A percentile compares a stretch with the other conserved stretches of the same genome.
Evolutionary conservation across 2,113 vertebrate genomes (phyloP).

Genomic region (Talpa occidentalis): DNA sequence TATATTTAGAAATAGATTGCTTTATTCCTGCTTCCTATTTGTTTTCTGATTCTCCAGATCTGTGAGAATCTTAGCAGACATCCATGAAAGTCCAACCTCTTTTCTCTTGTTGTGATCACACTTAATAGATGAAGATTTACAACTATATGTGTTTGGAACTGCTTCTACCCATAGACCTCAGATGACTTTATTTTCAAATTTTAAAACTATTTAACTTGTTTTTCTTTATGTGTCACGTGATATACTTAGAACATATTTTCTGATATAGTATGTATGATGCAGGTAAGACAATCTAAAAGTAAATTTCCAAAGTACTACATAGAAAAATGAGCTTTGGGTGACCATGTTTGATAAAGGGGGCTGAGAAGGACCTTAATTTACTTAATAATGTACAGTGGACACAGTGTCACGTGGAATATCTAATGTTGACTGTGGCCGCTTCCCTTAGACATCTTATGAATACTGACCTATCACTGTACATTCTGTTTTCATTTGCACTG

Average conservation of each 20-base stretch:
- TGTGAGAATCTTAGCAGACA: conserved; percentile 13
- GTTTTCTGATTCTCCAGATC: not conserved
- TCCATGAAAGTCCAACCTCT: not conserved
- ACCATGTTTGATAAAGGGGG: not conserved
- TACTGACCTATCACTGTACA: not conserved
- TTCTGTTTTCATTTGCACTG: not conserved
- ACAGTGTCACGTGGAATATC: not conserved
- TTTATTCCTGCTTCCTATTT: conserved; percentile 16
- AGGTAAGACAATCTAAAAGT: not conserved
- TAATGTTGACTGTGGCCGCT: not conserved
- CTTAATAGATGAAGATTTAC: not conserved
- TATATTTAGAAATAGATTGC: conserved; percentile 38
- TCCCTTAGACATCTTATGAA: not conserved
- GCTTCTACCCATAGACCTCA: not conserved
- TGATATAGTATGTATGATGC: not conserved
- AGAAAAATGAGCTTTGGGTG: conserved; percentile 3
- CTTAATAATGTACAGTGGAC: not conserved
- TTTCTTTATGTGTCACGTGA: not conserved
- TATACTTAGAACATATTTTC: conserved; percentile 3
- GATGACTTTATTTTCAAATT: not conserved
- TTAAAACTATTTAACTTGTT: not conserved
- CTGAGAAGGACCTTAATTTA: not conserved
- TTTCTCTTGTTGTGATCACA: conserved; percentile 21
- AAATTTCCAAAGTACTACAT: not conserved
- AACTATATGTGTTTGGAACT: not conserved